Conservation (phyloP, 2,113 vertebrate species). For the Centropus bengalensis region DNA sequence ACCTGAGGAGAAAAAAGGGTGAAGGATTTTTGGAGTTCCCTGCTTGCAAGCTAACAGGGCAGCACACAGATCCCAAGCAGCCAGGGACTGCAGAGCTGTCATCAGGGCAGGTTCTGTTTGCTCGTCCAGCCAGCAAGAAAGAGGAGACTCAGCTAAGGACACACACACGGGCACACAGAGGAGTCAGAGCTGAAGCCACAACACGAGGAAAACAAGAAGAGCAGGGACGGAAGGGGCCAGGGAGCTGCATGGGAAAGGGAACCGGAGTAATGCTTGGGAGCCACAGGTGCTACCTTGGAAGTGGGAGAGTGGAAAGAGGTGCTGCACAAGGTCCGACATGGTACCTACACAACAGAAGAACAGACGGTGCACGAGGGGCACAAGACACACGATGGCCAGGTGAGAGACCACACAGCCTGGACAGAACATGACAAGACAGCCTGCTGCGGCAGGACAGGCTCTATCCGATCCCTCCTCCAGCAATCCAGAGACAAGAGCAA, state of each 20-base stretch:
- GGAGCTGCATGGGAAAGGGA: background rate
- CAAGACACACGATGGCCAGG: background rate
- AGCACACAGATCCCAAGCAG: background rate
- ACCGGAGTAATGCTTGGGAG: background rate
- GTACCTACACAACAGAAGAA: slow-evolving; percentile 82
- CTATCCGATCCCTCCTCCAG: background rate
- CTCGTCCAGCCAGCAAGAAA: slow-evolving; percentile 30
- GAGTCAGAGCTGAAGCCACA: slow-evolving; percentile 50
- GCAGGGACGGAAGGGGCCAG: background rate
- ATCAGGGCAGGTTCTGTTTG: slow-evolving; percentile 1
- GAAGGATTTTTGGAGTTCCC: background rate
- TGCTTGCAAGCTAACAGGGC: background rate
- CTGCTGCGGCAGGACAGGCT: background rate
- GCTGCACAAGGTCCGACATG: slow-evolving; percentile 86
- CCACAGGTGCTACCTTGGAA: slow-evolving; percentile 81
- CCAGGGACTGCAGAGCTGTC: background rate
- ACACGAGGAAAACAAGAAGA: slow-evolving; percentile 33
- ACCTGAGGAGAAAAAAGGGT: background rate
- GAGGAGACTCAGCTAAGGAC: background rate
- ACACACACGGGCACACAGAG: background rate
- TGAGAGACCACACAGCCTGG: background rate
- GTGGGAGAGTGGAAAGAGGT: slow-evolving; percentile 85
- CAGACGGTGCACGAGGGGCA: slow-evolving; percentile 10
- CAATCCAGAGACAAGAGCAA: background rate
- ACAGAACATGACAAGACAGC: background rate